phyloP scores from a whole-genome alignment of 1,140 invertebrate genomes.

The Drosophila murphyi region DNA sequence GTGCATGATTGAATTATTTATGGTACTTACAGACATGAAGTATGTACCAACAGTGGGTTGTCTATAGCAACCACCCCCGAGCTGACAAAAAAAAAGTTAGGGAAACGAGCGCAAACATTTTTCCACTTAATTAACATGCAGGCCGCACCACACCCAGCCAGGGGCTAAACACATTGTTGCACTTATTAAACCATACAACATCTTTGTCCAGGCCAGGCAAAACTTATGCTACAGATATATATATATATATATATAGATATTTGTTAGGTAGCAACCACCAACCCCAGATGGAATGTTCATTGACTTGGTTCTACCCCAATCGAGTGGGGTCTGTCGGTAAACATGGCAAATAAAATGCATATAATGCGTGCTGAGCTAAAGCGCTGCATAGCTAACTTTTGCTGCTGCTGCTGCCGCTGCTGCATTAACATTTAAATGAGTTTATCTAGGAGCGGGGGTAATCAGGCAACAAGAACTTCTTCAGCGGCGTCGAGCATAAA shows the following conservation, averaged over 20 bases:
- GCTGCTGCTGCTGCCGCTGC: slow-evolving; percentile 19
- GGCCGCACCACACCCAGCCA: slow-evolving; percentile 27
- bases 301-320: slow-evolving; percentile 24
- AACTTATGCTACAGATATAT: slow-evolving; percentile 9
- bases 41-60: slow-evolving; percentile 1
- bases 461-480: slow-evolving; percentile 18
- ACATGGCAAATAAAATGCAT: slow-evolving; percentile 66
- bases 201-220: slow-evolving; percentile 23
- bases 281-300: slow-evolving; percentile 10
- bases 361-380: slow-evolving; percentile 43
- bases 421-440: slow-evolving; percentile 83
- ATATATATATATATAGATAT: background rate
- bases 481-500: slow-evolving; percentile 51
- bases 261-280: slow-evolving; percentile 21
- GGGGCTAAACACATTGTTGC: slow-evolving; percentile 73
- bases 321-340: background rate
- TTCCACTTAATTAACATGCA: slow-evolving; percentile 77
- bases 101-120: slow-evolving; percentile 42
- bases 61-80: slow-evolving; percentile 16
- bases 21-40: slow-evolving; percentile 24
- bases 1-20: slow-evolving; percentile 49
- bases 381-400: slow-evolving; percentile 48
- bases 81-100: slow-evolving; percentile 6
- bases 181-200: slow-evolving; percentile 70
- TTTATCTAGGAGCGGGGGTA: slow-evolving; percentile 57